Evolutionary conservation across 2,888 invertebrate genomes (phyloP).

Genomic region (Netelia melanura): DNA sequence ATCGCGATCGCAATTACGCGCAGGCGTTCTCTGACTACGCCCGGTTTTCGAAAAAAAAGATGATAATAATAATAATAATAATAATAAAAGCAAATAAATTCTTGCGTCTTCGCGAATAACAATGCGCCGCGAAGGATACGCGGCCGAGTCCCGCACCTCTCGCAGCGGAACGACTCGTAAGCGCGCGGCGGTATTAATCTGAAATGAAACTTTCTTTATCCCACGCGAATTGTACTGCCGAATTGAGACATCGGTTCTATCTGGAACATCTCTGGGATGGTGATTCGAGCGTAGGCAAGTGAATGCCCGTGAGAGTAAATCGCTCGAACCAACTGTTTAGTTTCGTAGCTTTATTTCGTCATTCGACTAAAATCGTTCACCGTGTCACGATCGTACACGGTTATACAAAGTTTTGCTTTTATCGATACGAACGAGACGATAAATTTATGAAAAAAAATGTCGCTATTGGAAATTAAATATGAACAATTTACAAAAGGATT

Average conservation of each 20-base stretch:
- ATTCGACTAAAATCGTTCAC: background rate
- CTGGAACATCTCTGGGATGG: conserved; percentile 6
- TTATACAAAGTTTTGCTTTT: background rate
- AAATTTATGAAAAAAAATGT: background rate
- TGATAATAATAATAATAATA: background rate
- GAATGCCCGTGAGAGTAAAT: conserved; percentile 1
- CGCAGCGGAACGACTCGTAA: conserved; percentile 12
- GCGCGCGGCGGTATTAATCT: conserved; percentile 45
- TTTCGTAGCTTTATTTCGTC: background rate
- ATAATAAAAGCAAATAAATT: conserved; percentile 20
- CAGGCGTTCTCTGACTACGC: conserved; percentile 48
- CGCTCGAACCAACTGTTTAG: background rate
- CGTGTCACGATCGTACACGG: background rate
- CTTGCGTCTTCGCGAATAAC: conserved; percentile 53
- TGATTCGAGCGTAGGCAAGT: conserved; percentile 5
- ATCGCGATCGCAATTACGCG: conserved; percentile 38
- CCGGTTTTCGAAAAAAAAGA: conserved; percentile 23
- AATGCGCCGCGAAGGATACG: conserved; percentile 47
- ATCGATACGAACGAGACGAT: background rate
- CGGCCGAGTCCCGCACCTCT: conserved; percentile 14
- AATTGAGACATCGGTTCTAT: conserved; percentile 42
- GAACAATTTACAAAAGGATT: background rate
- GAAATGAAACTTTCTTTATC: conserved; percentile 53
- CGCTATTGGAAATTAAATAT: background rate
- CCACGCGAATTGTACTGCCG: conserved; percentile 35